phyloP scores from a whole-genome alignment of 2,888 invertebrate genomes.

The Parnassius apollo region DNA sequence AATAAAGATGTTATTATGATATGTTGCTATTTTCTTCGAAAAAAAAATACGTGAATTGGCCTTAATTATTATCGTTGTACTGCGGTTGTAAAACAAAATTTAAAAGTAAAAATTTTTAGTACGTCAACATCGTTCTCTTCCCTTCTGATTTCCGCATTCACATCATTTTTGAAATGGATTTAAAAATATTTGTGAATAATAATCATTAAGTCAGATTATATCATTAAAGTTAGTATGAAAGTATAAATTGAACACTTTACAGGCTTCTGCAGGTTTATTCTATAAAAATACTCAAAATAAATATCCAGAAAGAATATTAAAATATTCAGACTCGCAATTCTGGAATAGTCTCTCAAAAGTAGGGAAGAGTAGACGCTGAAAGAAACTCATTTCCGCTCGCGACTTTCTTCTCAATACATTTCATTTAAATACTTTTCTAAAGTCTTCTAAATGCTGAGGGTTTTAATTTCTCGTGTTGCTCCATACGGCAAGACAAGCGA shows the following conservation, averaged over 20 bases:
- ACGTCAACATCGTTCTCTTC: background rate
- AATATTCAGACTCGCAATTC: slow-evolving; percentile 47
- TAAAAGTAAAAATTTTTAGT: background rate
- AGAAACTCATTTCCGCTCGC: slow-evolving; percentile 76
- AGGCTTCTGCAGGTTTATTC: slow-evolving; percentile 4
- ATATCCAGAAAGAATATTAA: slow-evolving; percentile 44
- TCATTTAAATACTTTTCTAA: slow-evolving; percentile 74
- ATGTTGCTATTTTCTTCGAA: background rate
- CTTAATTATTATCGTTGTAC: no score
- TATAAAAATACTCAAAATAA: slow-evolving; percentile 27
- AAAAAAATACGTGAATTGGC: no score
- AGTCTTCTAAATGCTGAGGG: slow-evolving; percentile 58
- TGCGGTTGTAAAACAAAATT: background rate
- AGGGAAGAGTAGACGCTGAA: slow-evolving; percentile 63
- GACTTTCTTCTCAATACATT: slow-evolving; percentile 78
- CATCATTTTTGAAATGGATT: background rate
- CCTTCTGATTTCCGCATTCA: background rate
- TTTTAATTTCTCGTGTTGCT: slow-evolving; percentile 71
- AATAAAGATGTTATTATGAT: slow-evolving; percentile 3
- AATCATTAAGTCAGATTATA: no score
- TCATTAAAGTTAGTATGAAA: background rate
- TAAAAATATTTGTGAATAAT: background rate
- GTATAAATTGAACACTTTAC: background rate
- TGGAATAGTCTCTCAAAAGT: slow-evolving; percentile 67
- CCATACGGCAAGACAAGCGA: slow-evolving; percentile 64